Conservation (phyloP, 2,888 invertebrate species). For the Abrostola tripartita region DNA sequence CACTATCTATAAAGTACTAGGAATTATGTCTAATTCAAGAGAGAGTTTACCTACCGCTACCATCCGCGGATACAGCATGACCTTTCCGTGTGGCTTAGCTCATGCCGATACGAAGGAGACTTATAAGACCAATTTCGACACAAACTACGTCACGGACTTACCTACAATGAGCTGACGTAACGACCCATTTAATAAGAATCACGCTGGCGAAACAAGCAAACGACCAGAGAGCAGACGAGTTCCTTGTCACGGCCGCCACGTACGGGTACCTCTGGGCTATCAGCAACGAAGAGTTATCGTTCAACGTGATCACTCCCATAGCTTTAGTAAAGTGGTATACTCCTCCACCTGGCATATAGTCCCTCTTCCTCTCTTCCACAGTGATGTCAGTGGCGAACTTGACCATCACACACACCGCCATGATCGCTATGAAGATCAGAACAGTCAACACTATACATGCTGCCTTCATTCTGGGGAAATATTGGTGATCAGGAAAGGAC, state of each 20-base stretch:
- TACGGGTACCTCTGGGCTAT: slow-evolving; percentile 71
- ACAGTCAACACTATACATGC: slow-evolving; percentile 74
- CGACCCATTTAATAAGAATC: slow-evolving; percentile 75
- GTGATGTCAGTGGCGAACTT: slow-evolving; percentile 82
- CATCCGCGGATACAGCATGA: too few species aligned
- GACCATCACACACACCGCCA: slow-evolving; percentile 82
- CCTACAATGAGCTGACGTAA: slow-evolving; percentile 79
- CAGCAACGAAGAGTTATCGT: slow-evolving; percentile 59
- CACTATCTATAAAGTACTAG: too few species aligned
- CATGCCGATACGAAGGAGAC: too few species aligned
- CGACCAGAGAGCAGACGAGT: slow-evolving; percentile 67
- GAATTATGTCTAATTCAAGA: too few species aligned
- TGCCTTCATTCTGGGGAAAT: slow-evolving; percentile 68
- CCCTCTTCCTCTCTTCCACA: slow-evolving; percentile 70
- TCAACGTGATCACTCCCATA: slow-evolving; percentile 71
- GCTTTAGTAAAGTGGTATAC: slow-evolving; percentile 64
- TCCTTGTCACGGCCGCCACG: slow-evolving; percentile 75
- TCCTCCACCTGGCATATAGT: slow-evolving; percentile 50
- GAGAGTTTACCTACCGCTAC: too few species aligned
- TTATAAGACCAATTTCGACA: too few species aligned
- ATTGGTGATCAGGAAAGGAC: too few species aligned
- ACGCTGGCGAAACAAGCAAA: slow-evolving; percentile 80
- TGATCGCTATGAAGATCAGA: slow-evolving; percentile 73
- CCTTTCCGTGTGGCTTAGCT: too few species aligned
- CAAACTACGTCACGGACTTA: slow-evolving; percentile 4